These are phyloP conservation scores for Leptodirus hochenwartii DNA, from an alignment of 2,888 invertebrate genomes.

Conservation along the genomic window DNA sequence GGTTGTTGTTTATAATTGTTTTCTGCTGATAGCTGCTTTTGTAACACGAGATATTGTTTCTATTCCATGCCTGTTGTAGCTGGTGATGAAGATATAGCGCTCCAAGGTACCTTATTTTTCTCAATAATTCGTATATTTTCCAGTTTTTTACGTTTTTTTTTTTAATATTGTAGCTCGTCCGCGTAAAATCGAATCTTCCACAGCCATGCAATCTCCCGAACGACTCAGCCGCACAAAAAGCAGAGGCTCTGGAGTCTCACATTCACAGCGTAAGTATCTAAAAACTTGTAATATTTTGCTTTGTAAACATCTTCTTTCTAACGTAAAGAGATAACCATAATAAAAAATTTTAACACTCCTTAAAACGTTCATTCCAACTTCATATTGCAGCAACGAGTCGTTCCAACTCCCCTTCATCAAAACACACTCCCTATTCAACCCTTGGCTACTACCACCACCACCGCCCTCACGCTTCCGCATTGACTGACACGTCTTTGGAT, in stretches of 20 bases:
- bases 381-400: slow-evolving; percentile 63
- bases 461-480: not conserved
- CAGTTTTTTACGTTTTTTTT: no score
- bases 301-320: no score
- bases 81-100: no score
- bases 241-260: slow-evolving; percentile 62
- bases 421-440: slow-evolving; percentile 56
- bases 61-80: no score
- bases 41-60: no score
- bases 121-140: no score
- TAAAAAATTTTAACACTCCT: no score
- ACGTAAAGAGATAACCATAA: slow-evolving; percentile 2
- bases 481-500: slow-evolving; percentile 15
- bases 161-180: slow-evolving; percentile 37
- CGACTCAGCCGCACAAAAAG: slow-evolving; percentile 37
- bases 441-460: slow-evolving; percentile 30
- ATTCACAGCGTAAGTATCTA: slow-evolving; percentile 71
- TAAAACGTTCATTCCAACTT: slow-evolving; percentile 2
- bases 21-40: no score
- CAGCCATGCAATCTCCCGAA: slow-evolving; percentile 41
- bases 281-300: slow-evolving; percentile 7
- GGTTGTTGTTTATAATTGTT: no score
- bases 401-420: slow-evolving; percentile 84
- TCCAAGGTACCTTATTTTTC: no score
- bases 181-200: slow-evolving; percentile 31